A percentile compares a stretch with the other conserved stretches of the same genome.
Conservation (phyloP, 1,140 invertebrate genomes). For the Meloidogyne chitwoodi region DNA sequence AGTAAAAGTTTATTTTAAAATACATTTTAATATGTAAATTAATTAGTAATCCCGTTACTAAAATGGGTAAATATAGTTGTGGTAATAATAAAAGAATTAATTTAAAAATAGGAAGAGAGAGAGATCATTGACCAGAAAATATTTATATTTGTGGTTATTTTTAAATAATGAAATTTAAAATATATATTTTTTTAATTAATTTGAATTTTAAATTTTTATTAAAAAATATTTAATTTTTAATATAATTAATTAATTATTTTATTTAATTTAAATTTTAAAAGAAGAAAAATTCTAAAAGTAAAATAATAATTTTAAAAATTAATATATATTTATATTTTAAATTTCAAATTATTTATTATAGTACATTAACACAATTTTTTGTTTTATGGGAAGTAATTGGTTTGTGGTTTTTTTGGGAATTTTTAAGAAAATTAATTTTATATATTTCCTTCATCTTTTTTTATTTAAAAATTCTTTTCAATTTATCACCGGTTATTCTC, state of each 20-base stretch:
- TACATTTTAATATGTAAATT: too few relatives aligned
- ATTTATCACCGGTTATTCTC: conserved; percentile 20
- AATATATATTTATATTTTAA: not conserved
- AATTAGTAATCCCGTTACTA: too few relatives aligned
- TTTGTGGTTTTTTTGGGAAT: not conserved
- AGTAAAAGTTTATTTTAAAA: too few relatives aligned
- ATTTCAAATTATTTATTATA: not conserved
- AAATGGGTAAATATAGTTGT: too few relatives aligned
- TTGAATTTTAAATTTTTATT: not conserved
- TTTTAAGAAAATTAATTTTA: not conserved
- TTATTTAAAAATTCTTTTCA: not conserved
- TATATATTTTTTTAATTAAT: too few relatives aligned
- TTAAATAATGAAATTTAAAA: not conserved
- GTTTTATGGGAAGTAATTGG: too few relatives aligned
- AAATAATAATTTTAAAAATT: not conserved
- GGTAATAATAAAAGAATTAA: not conserved
- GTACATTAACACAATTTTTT: not conserved
- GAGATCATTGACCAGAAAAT: not conserved
- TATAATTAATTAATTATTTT: too few relatives aligned
- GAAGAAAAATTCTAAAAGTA: too few relatives aligned
- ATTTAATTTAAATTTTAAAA: too few relatives aligned
- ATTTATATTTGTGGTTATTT: too few relatives aligned
- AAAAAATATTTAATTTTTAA: not conserved
- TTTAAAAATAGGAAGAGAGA: not conserved
- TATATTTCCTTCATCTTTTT: not conserved